Evolutionary conservation across 2,888 invertebrate species (phyloP), one percentile per base, ranked within the genome.

Genomic region (Drosophila seclusa): DNA sequence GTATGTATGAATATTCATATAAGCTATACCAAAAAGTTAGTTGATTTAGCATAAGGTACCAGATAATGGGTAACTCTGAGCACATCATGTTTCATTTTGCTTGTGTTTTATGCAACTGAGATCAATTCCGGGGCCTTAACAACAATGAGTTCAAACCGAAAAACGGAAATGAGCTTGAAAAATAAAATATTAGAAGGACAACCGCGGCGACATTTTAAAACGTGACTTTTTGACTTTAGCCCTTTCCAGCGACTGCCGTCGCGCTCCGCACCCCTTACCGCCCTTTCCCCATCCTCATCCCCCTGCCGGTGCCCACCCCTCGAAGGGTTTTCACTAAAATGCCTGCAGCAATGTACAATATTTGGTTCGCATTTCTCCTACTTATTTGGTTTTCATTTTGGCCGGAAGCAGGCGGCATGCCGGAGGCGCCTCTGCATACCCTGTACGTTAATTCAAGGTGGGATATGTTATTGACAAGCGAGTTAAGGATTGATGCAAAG

Each of bases 171-270:
- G 85, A 85, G 82, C 78, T 84, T 66, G 72, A 63, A 66, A 80
- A 68, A 40, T 24, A 76, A 72, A 84, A 84, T 76, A 76, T 75
- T 68, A 75, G 59, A 73, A 73, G 65, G 69, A 76, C 72, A 75
- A 82, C 85, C 87, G 78, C 87, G 87, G 74, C 73, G 82, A 81
- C 82, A 87, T 76, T 66, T 83, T 87, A 73, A 77, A 84, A 84
- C 84, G 80, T 83, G 83, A 80, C 75, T 80, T 76, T 73, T 70
- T 65, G 65, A 59, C 81, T 63, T 68, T 64, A 45, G 52, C 53
- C 45, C 63, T 62, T 49, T 36, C 18, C 59, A 45, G 29, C 18
- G 40, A 53, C 45, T 42, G 2, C 16, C 32, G n/a, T 1, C 2
- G 7, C 29, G 16, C 31, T 3, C 0, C 24, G 10, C 34, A 31